Percentiles rank a stretch among this genome's conserved stretches.
Evolutionary conservation across 2,888 invertebrate genomes (phyloP).

Genomic region (Agonopterix arenella): DNA sequence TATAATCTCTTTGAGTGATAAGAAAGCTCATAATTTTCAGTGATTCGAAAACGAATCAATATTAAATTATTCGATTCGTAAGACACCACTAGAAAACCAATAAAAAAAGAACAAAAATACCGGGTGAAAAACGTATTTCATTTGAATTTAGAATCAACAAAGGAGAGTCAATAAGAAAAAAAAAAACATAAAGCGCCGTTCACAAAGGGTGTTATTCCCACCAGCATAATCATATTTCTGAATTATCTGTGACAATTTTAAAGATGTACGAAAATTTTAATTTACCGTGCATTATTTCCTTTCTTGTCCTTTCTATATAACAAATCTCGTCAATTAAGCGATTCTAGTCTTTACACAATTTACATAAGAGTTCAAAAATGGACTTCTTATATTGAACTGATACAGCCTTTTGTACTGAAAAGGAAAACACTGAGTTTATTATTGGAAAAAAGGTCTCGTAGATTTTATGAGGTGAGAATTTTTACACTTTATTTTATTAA

Average conservation of each 20-base stretch:
- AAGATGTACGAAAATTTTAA: not conserved
- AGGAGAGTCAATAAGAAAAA: not conserved
- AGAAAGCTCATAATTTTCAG: too few relatives aligned
- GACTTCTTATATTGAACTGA: not conserved
- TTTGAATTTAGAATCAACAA: not conserved
- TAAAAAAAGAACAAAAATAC: not conserved
- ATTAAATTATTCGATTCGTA: too few relatives aligned
- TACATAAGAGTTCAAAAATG: too few relatives aligned
- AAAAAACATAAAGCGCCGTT: not conserved
- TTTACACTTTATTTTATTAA: conserved; percentile 26
- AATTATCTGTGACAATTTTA: conserved; percentile 1
- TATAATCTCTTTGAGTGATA: too few relatives aligned
- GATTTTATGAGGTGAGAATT: not conserved
- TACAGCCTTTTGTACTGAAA: not conserved
- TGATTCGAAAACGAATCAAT: too few relatives aligned
- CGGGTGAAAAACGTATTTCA: too few relatives aligned
- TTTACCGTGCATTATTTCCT: not conserved
- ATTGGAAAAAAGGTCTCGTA: not conserved
- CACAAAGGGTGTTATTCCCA: not conserved
- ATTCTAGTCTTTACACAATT: too few relatives aligned
- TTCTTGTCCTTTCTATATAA: not conserved
- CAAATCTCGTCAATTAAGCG: not conserved
- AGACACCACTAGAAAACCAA: not conserved
- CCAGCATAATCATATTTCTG: conserved; percentile 1
- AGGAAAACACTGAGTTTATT: not conserved